A percentile compares a stretch with the other conserved stretches of the same genome.
phyloP scores from a whole-genome alignment of 2,113 vertebrate species.

The Dissostichus mawsoni region DNA sequence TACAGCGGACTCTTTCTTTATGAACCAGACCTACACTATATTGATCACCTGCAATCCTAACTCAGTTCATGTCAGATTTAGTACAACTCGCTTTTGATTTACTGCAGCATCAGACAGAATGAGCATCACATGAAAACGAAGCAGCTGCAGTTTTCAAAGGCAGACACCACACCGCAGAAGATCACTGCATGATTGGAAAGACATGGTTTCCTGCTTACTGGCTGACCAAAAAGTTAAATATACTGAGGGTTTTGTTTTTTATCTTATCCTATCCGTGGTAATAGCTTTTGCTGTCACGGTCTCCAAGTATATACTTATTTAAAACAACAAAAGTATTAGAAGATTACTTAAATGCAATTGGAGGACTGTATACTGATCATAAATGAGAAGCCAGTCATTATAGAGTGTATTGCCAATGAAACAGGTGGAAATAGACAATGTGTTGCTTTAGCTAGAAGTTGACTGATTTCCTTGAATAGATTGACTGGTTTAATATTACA shows the following conservation, averaged over 20 bases:
- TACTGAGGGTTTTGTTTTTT: too few relatives aligned
- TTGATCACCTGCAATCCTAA: neutral
- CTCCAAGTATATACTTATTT: neutral
- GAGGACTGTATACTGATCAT: neutral
- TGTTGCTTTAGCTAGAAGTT: neutral
- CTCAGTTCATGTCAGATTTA: neutral
- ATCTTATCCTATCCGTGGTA: neutral
- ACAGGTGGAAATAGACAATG: too few relatives aligned
- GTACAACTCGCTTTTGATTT: neutral
- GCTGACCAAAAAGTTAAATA: slow-evolving; percentile 5
- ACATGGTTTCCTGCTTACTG: neutral
- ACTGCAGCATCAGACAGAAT: neutral
- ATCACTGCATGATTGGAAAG: neutral
- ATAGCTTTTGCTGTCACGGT: neutral
- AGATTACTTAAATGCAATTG: neutral
- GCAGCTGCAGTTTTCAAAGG: neutral
- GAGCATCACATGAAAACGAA: neutral
- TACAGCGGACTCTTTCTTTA: neutral
- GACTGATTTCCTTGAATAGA: too few relatives aligned
- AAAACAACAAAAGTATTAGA: neutral
- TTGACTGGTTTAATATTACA: neutral
- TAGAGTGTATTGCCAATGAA: neutral
- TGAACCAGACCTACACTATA: neutral
- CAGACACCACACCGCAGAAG: neutral
- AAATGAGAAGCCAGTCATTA: neutral